Base-by-base conservation (phyloP, 2,797 vertebrate genomes). In the Rhinophrynus dorsalis region DNA sequence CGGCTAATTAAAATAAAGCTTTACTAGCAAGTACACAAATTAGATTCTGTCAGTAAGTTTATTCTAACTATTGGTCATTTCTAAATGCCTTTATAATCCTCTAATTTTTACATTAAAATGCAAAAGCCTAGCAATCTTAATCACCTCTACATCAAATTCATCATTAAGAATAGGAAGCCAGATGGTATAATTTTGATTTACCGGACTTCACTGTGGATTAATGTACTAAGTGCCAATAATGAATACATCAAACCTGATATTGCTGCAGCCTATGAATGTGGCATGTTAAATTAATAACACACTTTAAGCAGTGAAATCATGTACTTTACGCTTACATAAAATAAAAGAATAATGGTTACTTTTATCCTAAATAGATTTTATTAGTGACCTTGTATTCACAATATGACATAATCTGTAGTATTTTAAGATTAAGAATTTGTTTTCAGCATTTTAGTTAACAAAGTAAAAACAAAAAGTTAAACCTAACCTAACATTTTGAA, bases 171-270 rank as follows among this genome's bases (percentile, higher is more conserved):
- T 93, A 98, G 95, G 94, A 88, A 92, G 94, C 95, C 96, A 98
- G 95, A 98, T 97, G 95, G 94, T 95, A 95, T 94, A 94, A 92
- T 97, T 95, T 95, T 96, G 95, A 96, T 94, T 92, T 92, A 92
- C 90, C 87, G 89, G 90, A 91, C 90, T 91, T 94, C 93, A 94
- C 93, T 89, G 93, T 94, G 94, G 96, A 96, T 98, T 96, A 98
- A 97, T 96, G 94, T 89, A 91, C 93, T 90, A 92, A 96, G 93
- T 92, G 92, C 92, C 92, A 92, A 92, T 94, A 88, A 92, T 93
- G 92, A 92, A 92, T 92, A 93, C 93, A 94, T 94, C 89, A 92
- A 93, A 95, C 93, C 93, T 93, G 89, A 89, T 94, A 94, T 94
- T 95, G 90, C 96, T 96, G 94, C 95, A 97, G 94, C 94, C 94